A percentile compares a stretch with the other conserved stretches of the same genome.
These are phyloP conservation scores for Gambusia holbrooki DNA, from an alignment of 2,113 vertebrate species.

Conservation along the genomic window DNA sequence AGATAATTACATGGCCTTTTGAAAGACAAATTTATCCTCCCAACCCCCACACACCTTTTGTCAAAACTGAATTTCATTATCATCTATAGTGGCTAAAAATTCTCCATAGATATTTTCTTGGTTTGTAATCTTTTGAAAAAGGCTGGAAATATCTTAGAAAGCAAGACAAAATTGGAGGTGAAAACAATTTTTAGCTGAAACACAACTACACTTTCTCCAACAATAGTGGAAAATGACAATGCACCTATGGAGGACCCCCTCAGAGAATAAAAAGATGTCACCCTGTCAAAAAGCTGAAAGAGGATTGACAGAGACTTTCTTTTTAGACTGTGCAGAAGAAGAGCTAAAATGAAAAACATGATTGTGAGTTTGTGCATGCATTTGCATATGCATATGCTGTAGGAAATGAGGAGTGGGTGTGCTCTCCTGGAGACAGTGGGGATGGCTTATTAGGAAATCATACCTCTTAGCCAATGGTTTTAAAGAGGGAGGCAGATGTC, in stretches of 20 bases:
- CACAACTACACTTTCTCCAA: slow-evolving; percentile 36
- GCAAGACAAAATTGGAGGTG: slow-evolving; percentile 19
- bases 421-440: slow-evolving; percentile 74
- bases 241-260: slow-evolving; percentile 2
- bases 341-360: neutral
- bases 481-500: slow-evolving; percentile 80
- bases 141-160: slow-evolving; percentile 5
- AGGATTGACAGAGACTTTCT: slow-evolving; percentile 31
- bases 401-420: slow-evolving; percentile 58
- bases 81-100: neutral
- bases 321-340: slow-evolving; percentile 16
- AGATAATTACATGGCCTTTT: too few relatives aligned
- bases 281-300: slow-evolving; percentile 11
- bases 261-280: slow-evolving; percentile 37
- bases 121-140: slow-evolving; percentile 26
- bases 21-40: too few relatives aligned
- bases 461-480: slow-evolving; percentile 82
- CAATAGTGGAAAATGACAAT: slow-evolving; percentile 42
- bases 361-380: slow-evolving; percentile 1
- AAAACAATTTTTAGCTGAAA: slow-evolving; percentile 43
- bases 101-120: neutral
- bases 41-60: too few relatives aligned
- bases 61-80: too few relatives aligned
- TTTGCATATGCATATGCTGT: slow-evolving; percentile 33
- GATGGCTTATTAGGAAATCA: slow-evolving; percentile 80